Evolutionary conservation across 2,797 vertebrate genomes (phyloP), one percentile per base, ranked within the genome.

Genomic region (Chelon auratus): DNA sequence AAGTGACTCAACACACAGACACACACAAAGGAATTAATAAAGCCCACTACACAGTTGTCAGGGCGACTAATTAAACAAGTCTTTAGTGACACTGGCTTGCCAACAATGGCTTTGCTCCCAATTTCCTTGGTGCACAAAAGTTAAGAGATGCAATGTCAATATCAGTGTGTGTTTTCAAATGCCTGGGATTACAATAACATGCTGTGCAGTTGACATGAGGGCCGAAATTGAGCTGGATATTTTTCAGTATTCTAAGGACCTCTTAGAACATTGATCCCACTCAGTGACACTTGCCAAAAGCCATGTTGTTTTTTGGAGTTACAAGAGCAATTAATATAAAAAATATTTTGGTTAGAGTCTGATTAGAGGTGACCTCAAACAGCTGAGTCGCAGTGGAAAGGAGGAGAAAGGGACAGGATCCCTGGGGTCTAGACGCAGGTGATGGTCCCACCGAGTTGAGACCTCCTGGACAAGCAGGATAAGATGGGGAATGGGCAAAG

Each of bases 51-150:
- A 68, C 40, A 73, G 84, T 87, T 83, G 84, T 78, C 86, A 47
- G 9, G 78, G 83, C 48, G 62, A 86, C 74, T 70, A 65, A 87
- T 84, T 84, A 51, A 80, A 81, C 54, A 71, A 75, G 65, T 17
- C 4, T 51, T 58, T 22, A 45, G 39, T 75, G 20, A 51, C 56
- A 53, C 12, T 45, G 33, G 37, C 62, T 51, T 54, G 4, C 63
- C 0, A 45, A 3, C 14, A 30, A 57, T 17, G 52, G 20, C 61
- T 24, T 68, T 54, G n/a, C 40, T 56, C 48, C 17, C 66, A 26
- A 8, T 75, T 60, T 43, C 47, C 22, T 15, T 20, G n/a, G 17
- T 14, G 52, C 45, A 37, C 18, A 50, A 60, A 53, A 33, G 22
- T 55, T 30, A 61, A 67, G 12, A 37, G 15, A 51, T 59, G 17